phyloP scores from a whole-genome alignment of 2,113 vertebrate species.

The Scatophagus argus region DNA sequence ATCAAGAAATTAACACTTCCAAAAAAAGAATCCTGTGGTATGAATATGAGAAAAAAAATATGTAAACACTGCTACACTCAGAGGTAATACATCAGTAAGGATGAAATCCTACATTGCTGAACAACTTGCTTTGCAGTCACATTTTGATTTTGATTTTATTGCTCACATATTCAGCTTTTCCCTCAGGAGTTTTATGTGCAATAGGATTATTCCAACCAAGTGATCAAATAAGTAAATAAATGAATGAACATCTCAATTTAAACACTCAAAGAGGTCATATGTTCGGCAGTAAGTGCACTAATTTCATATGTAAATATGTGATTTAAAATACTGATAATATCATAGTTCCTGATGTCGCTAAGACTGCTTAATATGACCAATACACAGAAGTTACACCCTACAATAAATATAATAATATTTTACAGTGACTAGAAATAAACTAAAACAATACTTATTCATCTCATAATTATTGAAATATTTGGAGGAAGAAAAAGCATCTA shows the following conservation, averaged over 20 bases:
- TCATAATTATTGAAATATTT: neutral
- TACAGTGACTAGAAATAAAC: neutral
- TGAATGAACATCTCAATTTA: conserved; percentile 22
- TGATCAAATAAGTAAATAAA: neutral
- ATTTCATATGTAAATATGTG: conserved; percentile 6
- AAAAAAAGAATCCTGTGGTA: neutral
- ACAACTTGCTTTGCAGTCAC: conserved; percentile 31
- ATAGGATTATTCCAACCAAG: neutral
- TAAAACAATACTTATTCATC: neutral
- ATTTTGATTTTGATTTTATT: conserved; percentile 23
- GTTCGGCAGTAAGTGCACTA: neutral
- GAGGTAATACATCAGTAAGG: conserved; percentile 12
- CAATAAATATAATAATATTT: neutral
- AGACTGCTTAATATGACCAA: neutral
- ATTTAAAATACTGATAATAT: conserved; percentile 5
- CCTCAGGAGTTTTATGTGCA: conserved; percentile 25
- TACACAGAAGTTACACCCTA: neutral
- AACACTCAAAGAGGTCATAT: conserved; percentile 19
- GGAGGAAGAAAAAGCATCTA: neutral
- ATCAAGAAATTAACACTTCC: conserved; percentile 8
- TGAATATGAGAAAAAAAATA: conserved; percentile 29
- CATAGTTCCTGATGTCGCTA: neutral
- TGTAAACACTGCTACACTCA: conserved; percentile 19
- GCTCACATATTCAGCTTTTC: conserved; percentile 30
- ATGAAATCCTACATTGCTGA: conserved; percentile 55